Conservation (phyloP, 2,113 vertebrate genomes). For the Siphamia tubifer region DNA sequence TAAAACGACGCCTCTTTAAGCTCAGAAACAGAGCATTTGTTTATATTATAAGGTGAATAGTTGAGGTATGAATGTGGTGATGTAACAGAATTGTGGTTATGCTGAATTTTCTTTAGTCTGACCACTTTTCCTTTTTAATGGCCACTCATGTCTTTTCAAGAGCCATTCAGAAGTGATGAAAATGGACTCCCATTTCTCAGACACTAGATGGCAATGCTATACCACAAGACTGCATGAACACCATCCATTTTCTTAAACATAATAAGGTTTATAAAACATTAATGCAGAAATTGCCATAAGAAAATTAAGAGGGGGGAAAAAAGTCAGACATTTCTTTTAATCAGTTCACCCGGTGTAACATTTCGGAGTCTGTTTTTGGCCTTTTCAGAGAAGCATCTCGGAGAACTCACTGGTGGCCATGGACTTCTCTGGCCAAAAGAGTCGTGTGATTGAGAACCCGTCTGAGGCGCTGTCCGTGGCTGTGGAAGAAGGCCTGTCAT, state of each 20-base stretch:
- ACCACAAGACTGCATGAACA: slow-evolving; percentile 11
- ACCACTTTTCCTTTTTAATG: slow-evolving; percentile 48
- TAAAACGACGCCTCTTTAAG: background rate
- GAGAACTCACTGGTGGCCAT: slow-evolving; percentile 98
- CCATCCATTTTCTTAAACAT: background rate
- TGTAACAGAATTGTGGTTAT: slow-evolving; percentile 49
- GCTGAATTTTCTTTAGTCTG: too few relatives aligned
- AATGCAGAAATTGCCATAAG: too few relatives aligned
- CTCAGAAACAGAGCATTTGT: too few relatives aligned
- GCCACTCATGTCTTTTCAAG: slow-evolving; percentile 37
- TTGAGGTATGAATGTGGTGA: slow-evolving; percentile 6
- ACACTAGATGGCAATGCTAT: slow-evolving; percentile 72
- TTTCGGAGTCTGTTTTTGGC: background rate
- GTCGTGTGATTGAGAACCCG: slow-evolving; percentile 95
- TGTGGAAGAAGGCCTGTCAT: slow-evolving; percentile 93
- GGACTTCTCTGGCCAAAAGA: slow-evolving; percentile 96
- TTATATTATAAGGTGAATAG: slow-evolving; percentile 30
- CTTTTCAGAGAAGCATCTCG: slow-evolving; percentile 92
- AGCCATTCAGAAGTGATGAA: slow-evolving; percentile 46
- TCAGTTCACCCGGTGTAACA: background rate
- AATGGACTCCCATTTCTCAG: slow-evolving; percentile 32
- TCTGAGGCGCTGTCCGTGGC: slow-evolving; percentile 94
- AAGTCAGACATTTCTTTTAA: background rate
- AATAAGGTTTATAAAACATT: too few relatives aligned
- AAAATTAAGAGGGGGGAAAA: background rate